A percentile compares a stretch with the other conserved stretches of the same genome.
Evolutionary conservation across 2,888 invertebrate genomes (phyloP).

Genomic region (Caenorhabditis japonica): DNA sequence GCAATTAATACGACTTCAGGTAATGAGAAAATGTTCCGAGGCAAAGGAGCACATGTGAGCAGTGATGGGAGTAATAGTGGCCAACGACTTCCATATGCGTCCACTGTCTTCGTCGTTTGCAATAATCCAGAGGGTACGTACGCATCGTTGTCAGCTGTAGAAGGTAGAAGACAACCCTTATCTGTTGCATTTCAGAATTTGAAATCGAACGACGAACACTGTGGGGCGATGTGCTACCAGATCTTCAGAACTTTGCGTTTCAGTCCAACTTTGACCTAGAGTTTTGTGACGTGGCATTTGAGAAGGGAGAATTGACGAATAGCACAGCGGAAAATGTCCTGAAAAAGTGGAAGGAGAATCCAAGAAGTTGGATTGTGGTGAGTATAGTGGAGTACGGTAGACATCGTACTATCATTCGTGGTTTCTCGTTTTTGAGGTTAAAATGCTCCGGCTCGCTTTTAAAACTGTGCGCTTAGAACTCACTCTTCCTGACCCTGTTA

Average conservation of each 20-base stretch:
- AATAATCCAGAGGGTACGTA: conserved; percentile 42
- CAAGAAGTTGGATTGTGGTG: conserved; percentile 54
- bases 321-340: conserved; percentile 42
- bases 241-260: conserved; percentile 77
- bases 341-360: conserved; percentile 40
- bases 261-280: conserved; percentile 77
- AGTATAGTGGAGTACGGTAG: conserved; percentile 18
- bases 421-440: no score
- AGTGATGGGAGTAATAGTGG: conserved; percentile 2
- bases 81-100: conserved; percentile 21
- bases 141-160: no score
- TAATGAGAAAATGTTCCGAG: conserved; percentile 46
- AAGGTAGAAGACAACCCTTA: no score
- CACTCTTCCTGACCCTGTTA: no score
- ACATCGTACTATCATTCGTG: no score
- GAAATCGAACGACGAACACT: conserved; percentile 67
- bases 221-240: conserved; percentile 71
- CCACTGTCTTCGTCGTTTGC: conserved; percentile 38
- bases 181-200: conserved; percentile 75
- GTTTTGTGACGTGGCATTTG: conserved; percentile 60
- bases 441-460: no score
- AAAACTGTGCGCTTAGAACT: no score
- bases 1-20: conserved; percentile 17
- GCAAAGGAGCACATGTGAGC: conserved; percentile 32
- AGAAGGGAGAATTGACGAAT: conserved; percentile 52